Percentiles rank a stretch among this genome's conserved stretches.
These are phyloP conservation scores for Philereme transversata DNA, from an alignment of 2,888 invertebrate genomes.

Conservation along the genomic window DNA sequence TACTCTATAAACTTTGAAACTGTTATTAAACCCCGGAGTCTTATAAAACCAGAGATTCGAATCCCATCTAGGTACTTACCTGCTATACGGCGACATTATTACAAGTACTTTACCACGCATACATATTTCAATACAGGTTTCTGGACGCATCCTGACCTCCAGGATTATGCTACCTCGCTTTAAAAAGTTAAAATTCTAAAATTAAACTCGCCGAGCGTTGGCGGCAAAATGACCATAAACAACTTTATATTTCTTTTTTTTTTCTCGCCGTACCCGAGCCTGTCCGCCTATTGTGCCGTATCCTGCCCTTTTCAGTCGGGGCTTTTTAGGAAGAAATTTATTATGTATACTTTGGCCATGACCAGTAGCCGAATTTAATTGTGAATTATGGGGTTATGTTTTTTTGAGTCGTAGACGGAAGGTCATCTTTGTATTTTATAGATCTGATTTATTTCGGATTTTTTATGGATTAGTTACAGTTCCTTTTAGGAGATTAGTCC, in stretches of 20 bases:
- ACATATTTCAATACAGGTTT: constrained; percentile 32
- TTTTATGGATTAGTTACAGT: constrained; percentile 57
- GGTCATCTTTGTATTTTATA: constrained; percentile 73
- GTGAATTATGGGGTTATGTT: constrained; percentile 76
- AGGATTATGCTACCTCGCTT: constrained; percentile 40
- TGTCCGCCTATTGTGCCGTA: constrained; percentile 73
- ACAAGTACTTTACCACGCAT: constrained; percentile 17
- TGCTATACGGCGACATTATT: constrained; percentile 19
- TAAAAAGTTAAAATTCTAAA: constrained; percentile 68
- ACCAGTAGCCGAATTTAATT: constrained; percentile 83
- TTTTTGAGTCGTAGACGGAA: constrained; percentile 61
- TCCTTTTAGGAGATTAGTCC: constrained; percentile 64
- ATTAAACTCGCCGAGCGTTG: constrained; percentile 74
- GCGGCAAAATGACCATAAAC: constrained; percentile 80
- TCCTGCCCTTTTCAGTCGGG: constrained; percentile 80
- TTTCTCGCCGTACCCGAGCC: constrained; percentile 62
- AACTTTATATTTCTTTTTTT: constrained; percentile 61
- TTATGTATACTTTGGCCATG: constrained; percentile 81
- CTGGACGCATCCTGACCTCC: constrained; percentile 34
- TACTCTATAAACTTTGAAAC: constrained; percentile 8
- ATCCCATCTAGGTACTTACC: constrained; percentile 1
- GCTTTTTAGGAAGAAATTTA: constrained; percentile 83
- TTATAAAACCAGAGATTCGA: constrained; percentile 20
- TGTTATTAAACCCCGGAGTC: constrained; percentile 5
- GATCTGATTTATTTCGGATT: constrained; percentile 43